Evolutionary conservation across 2,113 vertebrate species (phyloP).

Genomic region (Prunella himalayana): DNA sequence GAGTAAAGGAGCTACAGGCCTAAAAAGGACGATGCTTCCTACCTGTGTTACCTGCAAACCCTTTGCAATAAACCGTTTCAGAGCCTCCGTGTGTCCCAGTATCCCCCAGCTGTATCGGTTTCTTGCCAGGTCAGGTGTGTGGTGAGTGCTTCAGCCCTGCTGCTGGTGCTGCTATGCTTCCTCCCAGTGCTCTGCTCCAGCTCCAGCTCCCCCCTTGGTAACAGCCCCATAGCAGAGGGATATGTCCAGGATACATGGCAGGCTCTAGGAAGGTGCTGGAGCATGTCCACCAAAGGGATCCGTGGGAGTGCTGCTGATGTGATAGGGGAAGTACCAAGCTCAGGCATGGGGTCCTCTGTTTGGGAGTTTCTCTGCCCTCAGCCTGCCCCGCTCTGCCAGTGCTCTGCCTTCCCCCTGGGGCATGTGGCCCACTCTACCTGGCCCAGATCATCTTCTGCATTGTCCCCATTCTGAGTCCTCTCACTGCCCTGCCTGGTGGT

Average conservation of each 20-base stretch:
- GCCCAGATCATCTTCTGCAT: background rate
- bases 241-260: background rate
- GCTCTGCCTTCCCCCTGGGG: background rate
- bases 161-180: background rate
- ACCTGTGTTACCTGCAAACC: background rate
- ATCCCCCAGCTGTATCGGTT: background rate
- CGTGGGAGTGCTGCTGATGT: background rate
- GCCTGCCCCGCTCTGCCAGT: background rate
- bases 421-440: background rate
- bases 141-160: background rate
- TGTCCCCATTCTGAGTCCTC: background rate
- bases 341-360: no score
- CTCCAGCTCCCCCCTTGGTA: fast-evolving
- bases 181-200: background rate
- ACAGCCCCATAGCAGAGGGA: background rate
- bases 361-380: background rate
- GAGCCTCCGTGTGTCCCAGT: conserved; percentile 1
- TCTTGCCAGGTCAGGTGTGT: background rate
- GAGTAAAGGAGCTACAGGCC: background rate
- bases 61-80: conserved; percentile 37
- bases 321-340: background rate
- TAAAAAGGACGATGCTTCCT: conserved; percentile 25
- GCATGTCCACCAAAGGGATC: background rate
- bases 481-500: background rate
- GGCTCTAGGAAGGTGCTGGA: background rate